Percentiles rank a stretch among this genome's conserved stretches.
phyloP scores from a whole-genome alignment of 2,797 vertebrate genomes.

The Trichosurus vulpecula region DNA sequence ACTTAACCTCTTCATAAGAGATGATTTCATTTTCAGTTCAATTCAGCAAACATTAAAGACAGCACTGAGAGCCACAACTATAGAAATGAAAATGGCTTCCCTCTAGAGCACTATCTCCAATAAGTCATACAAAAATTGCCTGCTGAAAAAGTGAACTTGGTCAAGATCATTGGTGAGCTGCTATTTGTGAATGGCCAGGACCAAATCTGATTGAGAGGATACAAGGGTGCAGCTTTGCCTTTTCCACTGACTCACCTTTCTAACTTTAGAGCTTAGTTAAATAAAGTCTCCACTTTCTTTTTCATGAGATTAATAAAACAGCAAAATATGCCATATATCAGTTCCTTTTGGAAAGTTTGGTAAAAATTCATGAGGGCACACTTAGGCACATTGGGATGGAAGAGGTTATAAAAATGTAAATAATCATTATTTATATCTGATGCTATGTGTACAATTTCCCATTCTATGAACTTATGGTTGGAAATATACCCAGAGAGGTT shows the following conservation, averaged over 20 bases:
- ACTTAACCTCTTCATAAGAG: not conserved
- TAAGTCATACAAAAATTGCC: not conserved
- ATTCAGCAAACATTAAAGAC: not conserved
- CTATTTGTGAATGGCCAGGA: not conserved
- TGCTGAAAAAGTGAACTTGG: not conserved
- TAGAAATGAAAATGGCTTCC: not conserved
- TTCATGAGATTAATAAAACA: not conserved
- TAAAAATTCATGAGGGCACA: too few relatives aligned
- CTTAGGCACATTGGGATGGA: not conserved
- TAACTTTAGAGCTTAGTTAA: not conserved
- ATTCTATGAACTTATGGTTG: too few relatives aligned
- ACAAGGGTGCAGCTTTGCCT: not conserved
- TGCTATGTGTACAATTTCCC: too few relatives aligned
- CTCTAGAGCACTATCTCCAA: not conserved
- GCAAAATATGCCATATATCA: not conserved
- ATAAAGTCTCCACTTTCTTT: not conserved
- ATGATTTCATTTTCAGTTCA: not conserved
- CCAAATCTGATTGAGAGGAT: not conserved
- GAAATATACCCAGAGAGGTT: too few relatives aligned
- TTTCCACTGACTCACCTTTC: not conserved
- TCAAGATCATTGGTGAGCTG: not conserved
- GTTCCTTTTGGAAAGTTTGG: not conserved
- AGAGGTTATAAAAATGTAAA: not conserved
- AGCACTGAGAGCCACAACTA: not conserved
- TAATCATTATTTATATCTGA: not conserved